Base-by-base conservation (phyloP, 1,140 invertebrate genomes). In the Heliconius congener region DNA sequence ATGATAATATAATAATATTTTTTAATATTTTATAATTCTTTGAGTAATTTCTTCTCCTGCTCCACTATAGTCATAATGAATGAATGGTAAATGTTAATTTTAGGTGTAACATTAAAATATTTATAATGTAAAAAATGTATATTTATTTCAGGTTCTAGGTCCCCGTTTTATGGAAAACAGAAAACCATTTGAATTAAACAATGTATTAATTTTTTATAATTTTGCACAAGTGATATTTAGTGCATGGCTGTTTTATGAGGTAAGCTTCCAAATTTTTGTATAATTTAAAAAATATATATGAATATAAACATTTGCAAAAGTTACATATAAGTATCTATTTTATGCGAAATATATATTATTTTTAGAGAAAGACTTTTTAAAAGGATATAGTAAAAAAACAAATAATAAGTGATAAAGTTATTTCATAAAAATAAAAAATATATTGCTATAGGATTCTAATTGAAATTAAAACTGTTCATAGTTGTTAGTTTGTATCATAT, bases 151-250 rank as follows among this genome's bases (percentile, higher is more conserved):
- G 96, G 95, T 96, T 87, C 85, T 98, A 81, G 98, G 98, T 9
- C 98, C 98, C 42, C 96, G 96, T 88, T 94, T 98, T 75, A 99
- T 99, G 98, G 97, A 98, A 94, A 97, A 98, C 93, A 96, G 98
- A 88, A 97, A 98, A 95, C 97, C 98, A 11, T 98, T 97, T 85
- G 95, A 98, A 87, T 96, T 99, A 42, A 96, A 97, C 85, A 96
- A 96, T 88, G 83, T 97, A 71, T 96, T 99, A 93, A 96, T 99
- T 86, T 92, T 96, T 71, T 99, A 99, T 93, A 99, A 99, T 94
- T 95, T 98, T 55, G 94, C 97, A 83, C 97, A 99, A 96, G 98
- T 99, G 42, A 76, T 98, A 70, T 97, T 98, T 87, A 98, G 97
- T 83, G 85, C 96, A 9, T 99, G 97, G 96, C 95, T 99, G 66